Evolutionary conservation across 2,113 vertebrate genomes (phyloP).

Genomic region (Melospiza melodia): DNA sequence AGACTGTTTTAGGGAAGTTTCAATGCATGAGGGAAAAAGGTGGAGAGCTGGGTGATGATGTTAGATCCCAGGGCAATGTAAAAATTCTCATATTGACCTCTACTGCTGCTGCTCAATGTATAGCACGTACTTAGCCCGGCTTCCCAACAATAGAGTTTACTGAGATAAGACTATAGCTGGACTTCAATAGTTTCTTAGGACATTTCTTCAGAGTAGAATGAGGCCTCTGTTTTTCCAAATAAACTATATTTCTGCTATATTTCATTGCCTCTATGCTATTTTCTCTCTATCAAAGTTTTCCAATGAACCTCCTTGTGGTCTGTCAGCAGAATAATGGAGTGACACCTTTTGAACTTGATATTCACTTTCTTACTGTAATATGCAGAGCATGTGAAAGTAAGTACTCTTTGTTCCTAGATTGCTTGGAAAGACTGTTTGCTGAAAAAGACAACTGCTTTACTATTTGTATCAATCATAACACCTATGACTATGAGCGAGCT

Average conservation of each 20-base stretch:
- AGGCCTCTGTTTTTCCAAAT: not conserved
- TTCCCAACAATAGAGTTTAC: not conserved
- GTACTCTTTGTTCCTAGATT: not conserved
- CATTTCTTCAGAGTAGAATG: not conserved
- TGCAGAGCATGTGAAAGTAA: not conserved
- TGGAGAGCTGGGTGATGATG: not conserved
- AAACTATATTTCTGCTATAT: not conserved
- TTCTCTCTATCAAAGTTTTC: not conserved
- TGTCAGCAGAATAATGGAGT: not conserved
- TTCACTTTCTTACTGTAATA: not conserved
- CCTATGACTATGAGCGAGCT: not conserved
- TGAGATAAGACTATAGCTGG: not conserved
- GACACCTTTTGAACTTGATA: not conserved
- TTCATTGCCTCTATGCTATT: not conserved
- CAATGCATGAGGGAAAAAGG: not conserved
- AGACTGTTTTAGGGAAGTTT: not conserved
- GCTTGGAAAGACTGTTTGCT: not conserved
- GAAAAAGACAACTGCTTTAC: not conserved
- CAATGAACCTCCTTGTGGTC: not conserved
- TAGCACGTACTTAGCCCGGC: fast-evolving
- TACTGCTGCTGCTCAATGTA: not conserved
- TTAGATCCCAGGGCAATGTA: not conserved
- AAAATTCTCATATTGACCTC: not conserved
- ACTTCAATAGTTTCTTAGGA: not conserved
- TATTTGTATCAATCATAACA: not conserved